A percentile compares a stretch with the other conserved stretches of the same genome.
phyloP scores from a whole-genome alignment of 2,113 vertebrate genomes.

The Peucedramus taeniatus region DNA sequence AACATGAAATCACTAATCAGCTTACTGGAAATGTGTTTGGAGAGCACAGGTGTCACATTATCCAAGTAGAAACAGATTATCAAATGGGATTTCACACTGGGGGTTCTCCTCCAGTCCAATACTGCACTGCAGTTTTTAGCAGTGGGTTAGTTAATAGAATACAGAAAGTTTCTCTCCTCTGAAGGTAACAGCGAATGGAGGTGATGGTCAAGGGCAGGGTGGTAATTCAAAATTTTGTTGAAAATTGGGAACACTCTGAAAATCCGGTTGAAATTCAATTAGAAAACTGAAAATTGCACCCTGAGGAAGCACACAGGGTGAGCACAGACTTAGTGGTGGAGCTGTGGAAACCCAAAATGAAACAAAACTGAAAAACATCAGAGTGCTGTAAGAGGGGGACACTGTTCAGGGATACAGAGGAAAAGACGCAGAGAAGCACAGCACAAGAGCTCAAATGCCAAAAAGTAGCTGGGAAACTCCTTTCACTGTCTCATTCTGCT shows the following conservation, averaged over 20 bases:
- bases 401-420: not conserved
- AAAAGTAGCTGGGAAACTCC: not conserved
- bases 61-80: not conserved
- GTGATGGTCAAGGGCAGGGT: not conserved
- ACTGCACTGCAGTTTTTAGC: not conserved
- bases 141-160: not conserved
- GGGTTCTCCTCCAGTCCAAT: not conserved
- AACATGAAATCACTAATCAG: not conserved
- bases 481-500: not conserved
- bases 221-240: not conserved
- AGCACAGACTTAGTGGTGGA: not conserved
- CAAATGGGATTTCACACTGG: not conserved
- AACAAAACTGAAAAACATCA: not conserved
- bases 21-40: not conserved
- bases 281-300: not conserved
- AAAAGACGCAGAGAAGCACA: not conserved
- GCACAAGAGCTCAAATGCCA: not conserved
- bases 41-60: not conserved
- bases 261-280: not conserved
- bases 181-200: not conserved
- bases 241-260: not conserved
- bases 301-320: accelerated
- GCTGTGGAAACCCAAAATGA: not conserved
- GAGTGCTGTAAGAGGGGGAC: not conserved
- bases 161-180: not conserved